Percentiles rank a stretch among this genome's conserved stretches.
These are phyloP conservation scores for Nebria salina DNA, from an alignment of 2,888 invertebrate genomes.

Conservation along the genomic window DNA sequence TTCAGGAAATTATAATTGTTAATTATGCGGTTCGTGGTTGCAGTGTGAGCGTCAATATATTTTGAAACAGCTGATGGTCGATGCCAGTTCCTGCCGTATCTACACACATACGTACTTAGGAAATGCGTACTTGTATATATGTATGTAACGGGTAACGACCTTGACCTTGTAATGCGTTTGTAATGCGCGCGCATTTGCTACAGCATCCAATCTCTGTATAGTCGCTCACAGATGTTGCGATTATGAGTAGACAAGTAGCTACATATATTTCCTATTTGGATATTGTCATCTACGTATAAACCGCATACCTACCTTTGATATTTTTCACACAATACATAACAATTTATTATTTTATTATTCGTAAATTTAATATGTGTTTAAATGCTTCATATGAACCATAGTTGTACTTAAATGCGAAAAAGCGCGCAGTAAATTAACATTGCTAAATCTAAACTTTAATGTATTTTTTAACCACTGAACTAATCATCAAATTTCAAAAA, in stretches of 20 bases:
- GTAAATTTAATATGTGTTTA: too few relatives aligned
- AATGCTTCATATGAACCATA: too few relatives aligned
- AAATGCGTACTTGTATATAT: slow-evolving; percentile 15
- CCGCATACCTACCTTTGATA: background rate
- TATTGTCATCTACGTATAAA: background rate
- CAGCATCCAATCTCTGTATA: slow-evolving; percentile 23
- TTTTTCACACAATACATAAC: background rate
- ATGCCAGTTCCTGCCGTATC: background rate
- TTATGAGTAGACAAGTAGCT: background rate
- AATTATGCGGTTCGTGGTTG: background rate
- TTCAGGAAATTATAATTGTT: background rate
- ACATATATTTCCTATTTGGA: background rate
- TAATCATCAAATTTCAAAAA: too few relatives aligned
- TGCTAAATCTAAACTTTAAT: too few relatives aligned
- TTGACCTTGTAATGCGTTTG: slow-evolving; percentile 51
- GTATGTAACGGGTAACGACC: slow-evolving; percentile 47
- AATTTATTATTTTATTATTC: too few relatives aligned
- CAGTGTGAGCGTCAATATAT: background rate
- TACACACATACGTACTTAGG: slow-evolving; percentile 4
- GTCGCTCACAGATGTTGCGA: background rate
- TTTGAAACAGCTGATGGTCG: slow-evolving; percentile 13
- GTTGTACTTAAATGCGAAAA: too few relatives aligned
- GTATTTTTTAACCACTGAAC: too few relatives aligned
- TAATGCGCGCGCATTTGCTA: slow-evolving; percentile 46
- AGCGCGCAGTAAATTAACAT: too few relatives aligned